Base-by-base conservation (phyloP, 2,888 invertebrate species). In the Cenopis cana region DNA sequence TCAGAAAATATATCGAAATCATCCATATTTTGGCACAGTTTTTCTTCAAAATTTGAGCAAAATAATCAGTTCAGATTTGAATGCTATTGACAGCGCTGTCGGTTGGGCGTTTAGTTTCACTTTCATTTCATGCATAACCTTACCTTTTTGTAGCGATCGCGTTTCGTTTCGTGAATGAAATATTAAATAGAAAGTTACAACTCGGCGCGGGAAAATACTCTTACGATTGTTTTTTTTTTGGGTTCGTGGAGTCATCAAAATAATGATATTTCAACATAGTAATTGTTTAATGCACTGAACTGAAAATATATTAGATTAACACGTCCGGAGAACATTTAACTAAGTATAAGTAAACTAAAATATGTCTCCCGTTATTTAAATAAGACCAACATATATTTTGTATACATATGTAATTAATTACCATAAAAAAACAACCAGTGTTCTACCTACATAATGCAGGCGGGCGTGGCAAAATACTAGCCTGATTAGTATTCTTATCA, bases 1-100 rank as follows among this genome's bases (percentile, higher is more conserved):
- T 92, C 87, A 0, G 91, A 90, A 77, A 93, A 93, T 57, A 93
- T 82, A 77, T 93, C 93, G 62, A 89, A 91, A 79, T 93, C 92
- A 76, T 92, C 93, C 91, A 93, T 91, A 70, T 29, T 81, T 5
- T 69, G 59, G 65, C 11, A 8, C 10, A 17, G 54, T 55, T 24
- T 54, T 29, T 24, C 8, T 6, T 46, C 8, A 36, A 10, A 66
- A 55, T 12, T 46, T n/a, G 17, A 24, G 11, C 2, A 57, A 59
- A 60, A 61, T 24, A 60, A 46, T 49, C 41, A 50, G 18, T 11
- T n/a, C n/a, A n/a, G 55, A 49, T 67, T 71, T 61, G 38, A 67
- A 71, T 49, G 20, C 38, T 24, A 24, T 11, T 71, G 71, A 71
- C 67, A 71, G 71, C 50, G n/a, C 14, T 41, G 55, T 18, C 71